Percentiles rank a stretch among this genome's conserved stretches.
phyloP scores from a whole-genome alignment of 2,113 vertebrate genomes.

The Falco punctatus region DNA sequence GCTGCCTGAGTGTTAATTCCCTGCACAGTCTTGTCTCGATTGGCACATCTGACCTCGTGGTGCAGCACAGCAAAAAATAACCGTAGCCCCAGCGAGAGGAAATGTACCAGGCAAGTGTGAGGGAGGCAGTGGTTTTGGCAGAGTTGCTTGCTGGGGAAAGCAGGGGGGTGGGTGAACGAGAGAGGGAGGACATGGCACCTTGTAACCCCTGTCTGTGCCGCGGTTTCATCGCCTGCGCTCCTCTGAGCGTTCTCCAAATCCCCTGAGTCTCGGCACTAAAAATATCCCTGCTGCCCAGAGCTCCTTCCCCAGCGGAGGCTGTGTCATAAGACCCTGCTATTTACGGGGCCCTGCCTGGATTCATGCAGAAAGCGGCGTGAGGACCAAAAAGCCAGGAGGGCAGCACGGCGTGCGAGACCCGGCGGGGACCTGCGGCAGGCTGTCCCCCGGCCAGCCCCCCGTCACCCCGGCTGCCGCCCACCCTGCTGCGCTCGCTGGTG shows the following conservation, averaged over 20 bases:
- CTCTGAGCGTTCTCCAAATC: conserved; percentile 34
- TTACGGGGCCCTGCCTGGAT: conserved; percentile 55
- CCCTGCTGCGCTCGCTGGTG: not conserved
- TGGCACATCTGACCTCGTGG: not conserved
- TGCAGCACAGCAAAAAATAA: conserved; percentile 61
- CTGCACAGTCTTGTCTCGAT: not conserved
- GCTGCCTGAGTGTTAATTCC: not conserved
- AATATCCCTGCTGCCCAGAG: conserved; percentile 60
- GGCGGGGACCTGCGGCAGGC: not conserved
- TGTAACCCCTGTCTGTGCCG: conserved; percentile 16
- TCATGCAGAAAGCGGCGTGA: not conserved
- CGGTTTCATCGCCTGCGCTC: not conserved
- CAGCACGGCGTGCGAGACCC: not conserved
- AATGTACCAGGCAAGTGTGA: not conserved
- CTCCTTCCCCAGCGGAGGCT: conserved; percentile 54
- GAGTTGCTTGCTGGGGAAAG: not conserved
- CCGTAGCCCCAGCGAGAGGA: conserved; percentile 3
- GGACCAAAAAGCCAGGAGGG: not conserved
- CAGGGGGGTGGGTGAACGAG: too few relatives aligned
- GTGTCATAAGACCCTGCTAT: conserved; percentile 72
- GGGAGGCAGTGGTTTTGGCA: conserved; percentile 48
- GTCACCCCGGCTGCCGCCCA: not conserved
- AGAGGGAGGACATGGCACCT: not conserved
- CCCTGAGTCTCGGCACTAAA: conserved; percentile 64
- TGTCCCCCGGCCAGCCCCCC: not conserved